Percentiles rank a stretch among this genome's conserved stretches.
These are phyloP conservation scores for Caracal caracal DNA, from an alignment of 2,113 vertebrate genomes.

Conservation along the genomic window DNA sequence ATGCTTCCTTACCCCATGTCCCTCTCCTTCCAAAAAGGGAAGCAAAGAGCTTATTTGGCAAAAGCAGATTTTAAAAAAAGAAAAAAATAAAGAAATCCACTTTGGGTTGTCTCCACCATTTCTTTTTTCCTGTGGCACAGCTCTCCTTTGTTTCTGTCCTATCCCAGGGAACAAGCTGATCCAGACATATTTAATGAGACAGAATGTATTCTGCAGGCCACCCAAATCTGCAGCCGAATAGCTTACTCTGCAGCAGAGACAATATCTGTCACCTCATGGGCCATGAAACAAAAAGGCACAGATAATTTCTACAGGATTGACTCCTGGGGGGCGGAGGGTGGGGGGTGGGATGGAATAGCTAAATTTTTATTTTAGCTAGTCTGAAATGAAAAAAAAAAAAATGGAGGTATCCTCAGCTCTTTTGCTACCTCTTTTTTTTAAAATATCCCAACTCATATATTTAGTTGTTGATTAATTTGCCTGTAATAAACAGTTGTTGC, in stretches of 20 bases:
- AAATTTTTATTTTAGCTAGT: conserved; percentile 61
- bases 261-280: conserved; percentile 55
- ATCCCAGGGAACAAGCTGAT: conserved; percentile 23
- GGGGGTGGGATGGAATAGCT: background rate
- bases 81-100: background rate
- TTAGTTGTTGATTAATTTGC: conserved; percentile 50
- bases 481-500: conserved; percentile 14
- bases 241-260: conserved; percentile 41
- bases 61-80: background rate
- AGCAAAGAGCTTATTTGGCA: background rate
- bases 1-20: background rate
- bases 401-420: background rate
- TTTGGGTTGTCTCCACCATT: background rate
- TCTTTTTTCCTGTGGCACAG: background rate
- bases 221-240: conserved; percentile 47
- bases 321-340: background rate
- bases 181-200: background rate
- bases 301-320: conserved; percentile 63
- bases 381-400: conserved; percentile 34
- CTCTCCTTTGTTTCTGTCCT: background rate
- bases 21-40: background rate
- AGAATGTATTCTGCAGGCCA: conserved; percentile 57
- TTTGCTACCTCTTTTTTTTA: background rate
- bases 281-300: conserved; percentile 58
- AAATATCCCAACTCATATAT: background rate